Base-by-base conservation (phyloP, 2,888 invertebrate genomes). In the Agrenia bidenticulata region DNA sequence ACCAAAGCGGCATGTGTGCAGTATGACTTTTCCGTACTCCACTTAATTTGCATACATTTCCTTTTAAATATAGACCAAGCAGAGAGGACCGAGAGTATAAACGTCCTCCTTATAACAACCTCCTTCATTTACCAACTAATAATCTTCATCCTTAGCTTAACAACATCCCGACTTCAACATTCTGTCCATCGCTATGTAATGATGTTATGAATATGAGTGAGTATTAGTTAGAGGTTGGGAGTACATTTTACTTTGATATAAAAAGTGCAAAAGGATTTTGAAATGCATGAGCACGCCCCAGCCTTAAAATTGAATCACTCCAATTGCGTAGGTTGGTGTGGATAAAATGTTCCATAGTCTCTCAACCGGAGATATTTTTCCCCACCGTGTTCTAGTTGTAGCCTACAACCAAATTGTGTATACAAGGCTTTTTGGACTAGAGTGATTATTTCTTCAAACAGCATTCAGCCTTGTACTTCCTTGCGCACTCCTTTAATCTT, bases 41-140 rank as follows among this genome's bases (percentile, higher is more conserved):
- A 49, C 27, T 49, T 49, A 58, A 45, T 57, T 24, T 58, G 21
- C 45, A n/a, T 49, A 19, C 21, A 15, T 58, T 23, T 42, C n/a
- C 45, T 49, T 58, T 58, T 58, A 58, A 58, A 58, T 58, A 58
- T 58, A 58, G 58, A 58, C 45, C 58, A 58, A 23, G 49, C 45
- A 58, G 19, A n/a, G 26, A 17, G 54, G 26, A 54, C 13, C 2
- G 9, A n/a, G n/a, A n/a, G n/a, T n/a, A n/a, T n/a, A n/a, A n/a
- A n/a, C n/a, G n/a, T n/a, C n/a, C n/a, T n/a, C n/a, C n/a, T n/a
- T n/a, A n/a, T n/a, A 21, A 39, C 41, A 21, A 9, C 2, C 55
- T 32, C 32, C 26, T 32, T 55, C 26, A n/a, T 15, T 26, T 19
- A 4, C 51, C 51, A 9, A 5, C 5, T 24, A 15, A 51, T 51